Evolutionary conservation across 1,140 invertebrate species (phyloP).

Genomic region (Drosophila bifasciata): DNA sequence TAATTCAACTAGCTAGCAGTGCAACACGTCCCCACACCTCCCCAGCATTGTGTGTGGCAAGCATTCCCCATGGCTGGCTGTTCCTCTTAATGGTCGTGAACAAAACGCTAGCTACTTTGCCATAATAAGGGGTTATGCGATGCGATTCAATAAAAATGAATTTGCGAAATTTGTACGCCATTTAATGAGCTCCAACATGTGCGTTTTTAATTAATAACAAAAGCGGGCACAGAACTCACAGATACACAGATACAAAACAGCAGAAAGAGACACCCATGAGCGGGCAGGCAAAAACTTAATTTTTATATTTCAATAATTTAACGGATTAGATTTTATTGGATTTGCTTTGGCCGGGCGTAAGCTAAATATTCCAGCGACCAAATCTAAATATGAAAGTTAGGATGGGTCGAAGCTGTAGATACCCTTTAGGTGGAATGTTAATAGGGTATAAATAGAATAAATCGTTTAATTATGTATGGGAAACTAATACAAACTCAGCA

Average conservation of each 20-base stretch:
- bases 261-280: conserved; percentile 3
- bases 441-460: too few relatives aligned
- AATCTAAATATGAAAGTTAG: not conserved
- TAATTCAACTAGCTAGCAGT: conserved; percentile 43
- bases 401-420: too few relatives aligned
- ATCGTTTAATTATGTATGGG: too few relatives aligned
- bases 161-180: conserved; percentile 61
- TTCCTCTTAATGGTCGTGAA: conserved; percentile 39
- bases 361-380: conserved; percentile 19
- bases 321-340: conserved; percentile 12
- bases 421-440: too few relatives aligned
- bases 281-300: not conserved
- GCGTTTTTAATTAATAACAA: conserved; percentile 73
- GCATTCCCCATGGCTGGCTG: conserved; percentile 17
- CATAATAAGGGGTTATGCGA: conserved; percentile 32
- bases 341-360: conserved; percentile 3
- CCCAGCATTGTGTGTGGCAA: conserved; percentile 13
- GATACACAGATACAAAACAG: not conserved
- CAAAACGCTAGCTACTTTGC: conserved; percentile 53
- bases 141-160: conserved; percentile 73
- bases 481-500: too few relatives aligned
- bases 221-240: conserved; percentile 23
- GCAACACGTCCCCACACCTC: too few relatives aligned
- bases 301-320: conserved; percentile 38
- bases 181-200: conserved; percentile 72